Evolutionary conservation across 1,140 invertebrate genomes (phyloP), one percentile per base, ranked within the genome.

Genomic region (Semibalanus balanoides): DNA sequence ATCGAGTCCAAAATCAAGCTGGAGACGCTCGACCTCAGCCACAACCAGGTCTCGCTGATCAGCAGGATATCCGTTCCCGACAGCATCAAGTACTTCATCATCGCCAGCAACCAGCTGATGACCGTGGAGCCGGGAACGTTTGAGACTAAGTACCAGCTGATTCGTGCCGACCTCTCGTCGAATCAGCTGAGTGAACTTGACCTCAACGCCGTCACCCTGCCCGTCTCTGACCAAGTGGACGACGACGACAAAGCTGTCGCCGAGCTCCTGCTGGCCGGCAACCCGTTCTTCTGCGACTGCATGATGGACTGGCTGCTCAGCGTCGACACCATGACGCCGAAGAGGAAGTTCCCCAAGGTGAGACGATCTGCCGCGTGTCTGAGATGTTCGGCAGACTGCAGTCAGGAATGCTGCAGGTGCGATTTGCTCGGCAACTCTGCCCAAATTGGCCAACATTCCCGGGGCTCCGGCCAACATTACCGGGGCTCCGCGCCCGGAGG

Each of bases 191-290:
- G 88, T 78, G 90, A 88, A 74, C 88, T 95, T 87, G 91, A 93
- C 82, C 87, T 93, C 78, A 92, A 72, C 11, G 70, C 70, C 28
- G 25, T 72, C 29, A 72, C 70, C 28, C 70, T 72, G n/a, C n/a
- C n/a, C 25, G 70, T 11, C n/a, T 3, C 25, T 27, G 29, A 29
- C 3, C 7, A 5, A 7, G 35, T 17, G 35, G 35, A 64, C 7
- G 70, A 9, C 28, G 70, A 28, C 70, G 28, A 72, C 29, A n/a
- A 72, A 28, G n/a, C 70, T 17, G n/a, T 72, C 3, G 92, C 93
- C 14, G 91, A 94, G 84, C 93, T 95, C 84, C 93, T 93, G 82
- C 90, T 95, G 71, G 92, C 92, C 5, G 90, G 91, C 70, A 95
- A 95, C 87, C 92, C 92, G 9, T 93, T 93, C 82, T 88, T 91